These are phyloP conservation scores for Tortricodes alternella DNA, from an alignment of 2,888 invertebrate species.

Conservation along the genomic window DNA sequence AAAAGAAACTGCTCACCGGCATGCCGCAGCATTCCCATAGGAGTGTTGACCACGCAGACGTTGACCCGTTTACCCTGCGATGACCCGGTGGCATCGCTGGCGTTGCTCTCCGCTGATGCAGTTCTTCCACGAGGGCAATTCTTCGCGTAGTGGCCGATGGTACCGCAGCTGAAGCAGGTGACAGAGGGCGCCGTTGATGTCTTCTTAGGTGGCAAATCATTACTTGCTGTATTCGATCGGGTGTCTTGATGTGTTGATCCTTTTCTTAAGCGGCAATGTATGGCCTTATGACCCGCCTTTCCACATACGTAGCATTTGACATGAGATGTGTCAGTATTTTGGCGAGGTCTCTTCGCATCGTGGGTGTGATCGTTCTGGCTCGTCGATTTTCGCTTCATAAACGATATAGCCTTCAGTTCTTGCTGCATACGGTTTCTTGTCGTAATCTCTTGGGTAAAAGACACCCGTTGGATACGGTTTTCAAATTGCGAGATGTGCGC, in stretches of 20 bases:
- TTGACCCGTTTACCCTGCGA: neutral
- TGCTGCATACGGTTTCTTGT: no score
- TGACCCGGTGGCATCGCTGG: neutral
- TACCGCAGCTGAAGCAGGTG: slow-evolving; percentile 12
- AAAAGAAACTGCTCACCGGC: slow-evolving; percentile 3
- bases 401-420: no score
- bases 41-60: slow-evolving; percentile 1
- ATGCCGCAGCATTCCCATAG: neutral
- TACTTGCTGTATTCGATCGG: no score
- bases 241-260: neutral
- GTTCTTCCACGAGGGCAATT: neutral
- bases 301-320: slow-evolving; percentile 17
- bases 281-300: slow-evolving; percentile 14
- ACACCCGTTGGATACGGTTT: no score
- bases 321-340: slow-evolving; percentile 8
- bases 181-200: neutral
- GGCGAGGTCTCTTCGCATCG: neutral
- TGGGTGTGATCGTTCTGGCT: no score
- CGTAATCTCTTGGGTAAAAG: no score
- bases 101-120: neutral
- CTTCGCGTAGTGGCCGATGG: neutral
- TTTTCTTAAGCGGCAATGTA: neutral
- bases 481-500: no score
- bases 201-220: no score
- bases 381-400: no score